These are phyloP conservation scores for Phenganax marumi DNA, from an alignment of 92 coral and sea anemone genomes.

Conservation along the genomic window DNA sequence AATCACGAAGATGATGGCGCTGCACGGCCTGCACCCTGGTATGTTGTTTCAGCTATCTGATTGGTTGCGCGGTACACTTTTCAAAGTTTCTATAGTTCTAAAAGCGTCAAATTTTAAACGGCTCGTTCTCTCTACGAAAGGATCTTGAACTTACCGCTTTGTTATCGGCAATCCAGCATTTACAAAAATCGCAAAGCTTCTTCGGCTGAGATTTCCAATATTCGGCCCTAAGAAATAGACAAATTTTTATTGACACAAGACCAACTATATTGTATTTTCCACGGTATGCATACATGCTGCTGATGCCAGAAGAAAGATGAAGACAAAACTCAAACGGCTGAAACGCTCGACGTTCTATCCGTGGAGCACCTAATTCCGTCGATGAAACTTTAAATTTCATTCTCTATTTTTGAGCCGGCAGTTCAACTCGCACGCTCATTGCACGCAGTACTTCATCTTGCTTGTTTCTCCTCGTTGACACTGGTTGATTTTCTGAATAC, in stretches of 20 bases:
- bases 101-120: background rate
- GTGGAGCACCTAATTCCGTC: background rate
- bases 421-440: background rate
- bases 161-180: slow-evolving; percentile 98
- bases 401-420: background rate
- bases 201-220: slow-evolving; percentile 95
- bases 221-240: slow-evolving; percentile 67
- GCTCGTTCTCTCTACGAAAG: too few relatives aligned
- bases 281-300: too few relatives aligned
- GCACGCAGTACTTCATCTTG: background rate
- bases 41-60: too few relatives aligned
- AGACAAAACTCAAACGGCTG: too few relatives aligned
- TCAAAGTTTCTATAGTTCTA: background rate
- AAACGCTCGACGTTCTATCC: too few relatives aligned
- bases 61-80: too few relatives aligned
- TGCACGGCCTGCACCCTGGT: too few relatives aligned
- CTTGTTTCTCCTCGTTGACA: too few relatives aligned
- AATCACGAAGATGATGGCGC: too few relatives aligned
- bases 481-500: too few relatives aligned
- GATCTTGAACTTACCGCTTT: slow-evolving; percentile 65
- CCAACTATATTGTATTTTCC: background rate
- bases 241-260: background rate
- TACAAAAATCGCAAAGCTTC: slow-evolving; percentile 95
- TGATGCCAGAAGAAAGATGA: too few relatives aligned
- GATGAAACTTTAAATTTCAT: too few relatives aligned